Percentiles rank a stretch among this genome's conserved stretches.
Evolutionary conservation across 2,888 invertebrate species (phyloP).

Genomic region (Copidosoma aretas): DNA sequence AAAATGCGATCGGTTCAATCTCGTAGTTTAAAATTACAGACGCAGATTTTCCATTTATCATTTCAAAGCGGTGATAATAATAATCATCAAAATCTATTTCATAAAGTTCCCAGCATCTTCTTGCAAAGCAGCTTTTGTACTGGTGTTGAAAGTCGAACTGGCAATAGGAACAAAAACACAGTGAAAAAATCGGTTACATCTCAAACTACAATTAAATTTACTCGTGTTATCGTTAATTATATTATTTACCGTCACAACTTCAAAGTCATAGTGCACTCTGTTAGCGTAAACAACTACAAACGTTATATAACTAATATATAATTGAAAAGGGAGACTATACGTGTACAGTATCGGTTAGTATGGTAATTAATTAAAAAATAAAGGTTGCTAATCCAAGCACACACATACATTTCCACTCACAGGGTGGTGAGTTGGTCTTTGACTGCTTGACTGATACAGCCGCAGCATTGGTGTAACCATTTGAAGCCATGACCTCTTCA

Average conservation of each 20-base stretch:
- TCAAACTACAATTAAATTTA: constrained; percentile 34
- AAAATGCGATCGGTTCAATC: too few relatives aligned
- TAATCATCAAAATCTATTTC: background rate
- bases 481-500: constrained; percentile 57
- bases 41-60: background rate
- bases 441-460: constrained; percentile 48
- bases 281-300: constrained; percentile 29
- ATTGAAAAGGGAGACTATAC: constrained; percentile 5
- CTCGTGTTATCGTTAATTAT: constrained; percentile 20
- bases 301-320: constrained; percentile 33
- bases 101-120: background rate
- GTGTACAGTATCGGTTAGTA: constrained; percentile 10
- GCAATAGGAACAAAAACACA: background rate
- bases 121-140: background rate
- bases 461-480: constrained; percentile 53
- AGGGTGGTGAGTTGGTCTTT: constrained; percentile 60
- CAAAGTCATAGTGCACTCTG: constrained; percentile 29
- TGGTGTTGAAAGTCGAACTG: background rate
- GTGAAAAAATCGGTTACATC: constrained; percentile 18
- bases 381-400: constrained; percentile 58
- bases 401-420: constrained; percentile 63
- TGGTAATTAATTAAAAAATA: constrained; percentile 43
- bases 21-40: too few relatives aligned
- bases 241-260: constrained; percentile 31
- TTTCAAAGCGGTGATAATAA: background rate